Evolutionary conservation across 2,888 invertebrate genomes (phyloP).

Genomic region (Andrena dorsata): DNA sequence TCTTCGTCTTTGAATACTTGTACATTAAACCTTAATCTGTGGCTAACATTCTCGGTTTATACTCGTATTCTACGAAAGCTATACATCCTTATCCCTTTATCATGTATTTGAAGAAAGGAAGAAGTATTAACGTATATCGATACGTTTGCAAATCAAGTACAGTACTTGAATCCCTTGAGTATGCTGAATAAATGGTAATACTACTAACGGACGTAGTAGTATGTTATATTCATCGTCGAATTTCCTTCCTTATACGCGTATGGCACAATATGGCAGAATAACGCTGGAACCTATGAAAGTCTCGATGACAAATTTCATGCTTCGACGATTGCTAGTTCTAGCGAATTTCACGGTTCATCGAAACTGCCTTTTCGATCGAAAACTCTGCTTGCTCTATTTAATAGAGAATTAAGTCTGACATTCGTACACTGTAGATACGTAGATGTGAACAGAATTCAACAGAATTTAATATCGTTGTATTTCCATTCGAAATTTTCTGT

Average conservation of each 20-base stretch:
- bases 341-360: conserved; percentile 71
- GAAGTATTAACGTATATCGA: background rate
- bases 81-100: background rate
- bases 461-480: background rate
- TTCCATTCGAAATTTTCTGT: background rate
- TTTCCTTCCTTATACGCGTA: conserved; percentile 41
- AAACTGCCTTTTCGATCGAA: conserved; percentile 52
- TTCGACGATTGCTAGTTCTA: conserved; percentile 59
- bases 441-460: background rate
- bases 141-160: conserved; percentile 13
- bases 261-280: conserved; percentile 51
- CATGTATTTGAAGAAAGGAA: background rate
- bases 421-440: conserved; percentile 32
- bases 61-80: background rate
- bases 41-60: background rate
- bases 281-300: conserved; percentile 63
- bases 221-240: conserved; percentile 38
- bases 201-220: conserved; percentile 11
- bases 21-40: background rate
- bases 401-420: conserved; percentile 64
- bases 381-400: conserved; percentile 61
- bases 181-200: conserved; percentile 17
- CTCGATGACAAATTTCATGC: conserved; percentile 71
- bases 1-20: background rate
- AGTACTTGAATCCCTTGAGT: conserved; percentile 3